Conservation (phyloP, 2,888 invertebrate genomes). For the Ischnus inquisitorius region DNA sequence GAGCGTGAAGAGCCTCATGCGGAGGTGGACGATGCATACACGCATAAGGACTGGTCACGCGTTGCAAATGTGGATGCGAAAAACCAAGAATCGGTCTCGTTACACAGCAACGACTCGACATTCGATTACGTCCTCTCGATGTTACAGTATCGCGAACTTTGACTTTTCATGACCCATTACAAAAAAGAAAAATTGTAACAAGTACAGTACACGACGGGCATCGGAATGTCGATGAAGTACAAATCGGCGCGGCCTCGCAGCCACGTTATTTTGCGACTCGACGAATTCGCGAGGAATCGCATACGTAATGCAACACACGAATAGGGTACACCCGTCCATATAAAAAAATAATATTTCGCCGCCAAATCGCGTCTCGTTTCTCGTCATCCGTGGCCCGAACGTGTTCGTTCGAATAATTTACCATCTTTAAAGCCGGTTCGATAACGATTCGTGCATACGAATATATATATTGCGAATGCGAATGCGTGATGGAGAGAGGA, state of each 20-base stretch:
- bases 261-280: neutral
- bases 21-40: conserved; percentile 57
- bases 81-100: conserved; percentile 58
- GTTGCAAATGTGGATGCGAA: conserved; percentile 64
- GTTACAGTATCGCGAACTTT: conserved; percentile 48
- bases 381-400: conserved; percentile 12
- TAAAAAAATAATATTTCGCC: conserved; percentile 29
- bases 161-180: neutral
- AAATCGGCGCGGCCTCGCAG: neutral
- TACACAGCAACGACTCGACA: conserved; percentile 54
- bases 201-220: neutral
- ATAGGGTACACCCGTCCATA: neutral
- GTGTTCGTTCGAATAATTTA: conserved; percentile 46
- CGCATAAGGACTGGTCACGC: conserved; percentile 61
- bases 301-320: conserved; percentile 34
- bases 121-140: conserved; percentile 53
- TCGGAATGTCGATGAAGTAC: neutral
- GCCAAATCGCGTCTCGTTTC: neutral
- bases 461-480: conserved; percentile 20
- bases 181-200: neutral
- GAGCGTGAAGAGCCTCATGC: conserved; percentile 27
- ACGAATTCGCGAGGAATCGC: neutral
- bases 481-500: conserved; percentile 16
- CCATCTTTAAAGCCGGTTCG: conserved; percentile 56
- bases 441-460: conserved; percentile 38